Evolutionary conservation across 2,113 vertebrate genomes (phyloP), one percentile per base, ranked within the genome.

Genomic region (Poicephalus meyeri): DNA sequence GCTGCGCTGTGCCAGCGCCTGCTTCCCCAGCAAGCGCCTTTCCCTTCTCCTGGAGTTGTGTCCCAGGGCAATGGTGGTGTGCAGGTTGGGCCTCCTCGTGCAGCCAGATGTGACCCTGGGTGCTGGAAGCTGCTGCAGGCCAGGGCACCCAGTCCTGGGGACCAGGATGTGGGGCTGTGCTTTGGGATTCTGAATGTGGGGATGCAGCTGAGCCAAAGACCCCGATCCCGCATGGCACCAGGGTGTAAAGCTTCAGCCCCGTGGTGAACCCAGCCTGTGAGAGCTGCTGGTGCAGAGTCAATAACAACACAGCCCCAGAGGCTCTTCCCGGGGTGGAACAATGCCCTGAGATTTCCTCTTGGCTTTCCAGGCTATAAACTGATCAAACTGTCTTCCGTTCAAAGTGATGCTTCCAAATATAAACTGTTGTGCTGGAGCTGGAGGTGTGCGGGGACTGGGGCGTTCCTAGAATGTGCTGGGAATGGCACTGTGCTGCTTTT

Each of bases 91-190:
- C 13, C 66, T 35, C 42, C 28, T 68, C 17, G 1, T 55, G 53
- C 50, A 16, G 25, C 16, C 2, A 8, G 68, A 11, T 4, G 3
- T 14, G 6, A 1, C 29, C 39, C 7, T 0, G 2, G 0, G 63
- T 9, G 35, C 79, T 10, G 80, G 68, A 35, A 46, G 66, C 15
- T 52, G 69, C 76, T 7, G 58, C 0, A 52, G 3, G 0, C 8
- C 37, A 8, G 90, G 37, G 2, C 44, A 15, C 23, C 35, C 15
- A 3, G 56, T 24, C 33, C 56, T 58, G 33, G 33, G 21, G 33
- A 35, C 56, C 21, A 14, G 33, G 33, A 58, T 4, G 56, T 35
- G 33, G 14, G 21, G 33, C 21, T 35, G 56, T 35, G 21, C 21
- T 58, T 58, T 58, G 56, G 33, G 56, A 15, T 58, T 58, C 33